Evolutionary conservation across 2,888 invertebrate species (phyloP).

Genomic region (Papilio demoleus): DNA sequence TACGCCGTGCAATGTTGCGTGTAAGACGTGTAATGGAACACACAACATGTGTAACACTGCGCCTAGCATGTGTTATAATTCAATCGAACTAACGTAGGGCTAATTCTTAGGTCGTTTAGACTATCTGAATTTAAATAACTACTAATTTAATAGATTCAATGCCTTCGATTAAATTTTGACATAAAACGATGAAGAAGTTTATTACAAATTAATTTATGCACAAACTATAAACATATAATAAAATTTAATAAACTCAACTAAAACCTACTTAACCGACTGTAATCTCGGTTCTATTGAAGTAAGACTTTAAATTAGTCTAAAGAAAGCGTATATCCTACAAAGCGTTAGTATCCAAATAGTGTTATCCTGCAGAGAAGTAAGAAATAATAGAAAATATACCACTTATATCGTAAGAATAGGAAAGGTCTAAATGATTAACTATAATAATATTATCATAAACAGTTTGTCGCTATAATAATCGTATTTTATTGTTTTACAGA

Average conservation of each 20-base stretch:
- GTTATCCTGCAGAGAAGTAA: neutral
- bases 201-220: no score
- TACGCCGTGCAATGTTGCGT: neutral
- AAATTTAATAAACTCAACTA: neutral
- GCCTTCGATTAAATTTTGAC: no score
- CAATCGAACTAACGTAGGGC: no score
- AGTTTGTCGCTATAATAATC: neutral
- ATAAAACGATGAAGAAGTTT: no score
- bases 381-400: neutral
- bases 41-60: neutral
- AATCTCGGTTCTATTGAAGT: constrained; percentile 14
- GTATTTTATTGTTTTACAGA: neutral
- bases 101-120: no score
- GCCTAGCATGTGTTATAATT: neutral
- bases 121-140: no score
- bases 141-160: no score
- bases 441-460: neutral
- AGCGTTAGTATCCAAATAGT: constrained; percentile 2
- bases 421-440: neutral
- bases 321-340: constrained; percentile 18
- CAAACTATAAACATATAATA: no score
- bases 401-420: neutral
- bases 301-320: constrained; percentile 8
- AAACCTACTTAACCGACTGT: constrained; percentile 8
- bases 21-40: neutral